These are phyloP conservation scores for Allobates femoralis DNA, from an alignment of 2,797 vertebrate species.

Conservation along the genomic window DNA sequence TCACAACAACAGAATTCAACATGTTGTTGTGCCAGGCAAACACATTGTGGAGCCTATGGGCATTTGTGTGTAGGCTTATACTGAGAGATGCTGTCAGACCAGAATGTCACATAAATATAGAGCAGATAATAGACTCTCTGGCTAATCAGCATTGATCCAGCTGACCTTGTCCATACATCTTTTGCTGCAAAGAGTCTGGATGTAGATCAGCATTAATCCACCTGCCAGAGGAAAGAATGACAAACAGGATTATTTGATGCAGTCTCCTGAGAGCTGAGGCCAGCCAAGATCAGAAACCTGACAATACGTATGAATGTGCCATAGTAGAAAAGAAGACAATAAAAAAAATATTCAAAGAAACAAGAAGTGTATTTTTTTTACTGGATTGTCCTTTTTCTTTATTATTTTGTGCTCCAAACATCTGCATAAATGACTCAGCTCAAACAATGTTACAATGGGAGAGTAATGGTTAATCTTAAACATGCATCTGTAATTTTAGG, in stretches of 20 bases:
- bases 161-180: conserved; percentile 67
- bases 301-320: neutral
- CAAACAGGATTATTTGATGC: neutral
- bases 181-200: conserved; percentile 62
- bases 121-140: conserved; percentile 66
- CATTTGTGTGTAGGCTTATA: conserved; percentile 15
- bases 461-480: neutral
- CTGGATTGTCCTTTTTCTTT: neutral
- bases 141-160: conserved; percentile 66
- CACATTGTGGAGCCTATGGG: neutral
- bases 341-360: neutral
- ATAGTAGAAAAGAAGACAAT: conserved; percentile 1
- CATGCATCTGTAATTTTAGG: too few species aligned
- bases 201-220: conserved; percentile 39
- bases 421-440: neutral
- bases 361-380: neutral
- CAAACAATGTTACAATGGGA: neutral
- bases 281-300: conserved; percentile 12
- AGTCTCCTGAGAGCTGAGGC: conserved; percentile 7
- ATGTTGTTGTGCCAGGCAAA: neutral
- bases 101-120: conserved; percentile 55
- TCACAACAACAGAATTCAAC: neutral
- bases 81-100: conserved; percentile 6
- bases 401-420: neutral
- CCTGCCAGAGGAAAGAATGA: conserved; percentile 22